These are phyloP conservation scores for Antedon mediterranea DNA, from an alignment of 53 echinoderm and acorn worm species.

Conservation along the genomic window DNA sequence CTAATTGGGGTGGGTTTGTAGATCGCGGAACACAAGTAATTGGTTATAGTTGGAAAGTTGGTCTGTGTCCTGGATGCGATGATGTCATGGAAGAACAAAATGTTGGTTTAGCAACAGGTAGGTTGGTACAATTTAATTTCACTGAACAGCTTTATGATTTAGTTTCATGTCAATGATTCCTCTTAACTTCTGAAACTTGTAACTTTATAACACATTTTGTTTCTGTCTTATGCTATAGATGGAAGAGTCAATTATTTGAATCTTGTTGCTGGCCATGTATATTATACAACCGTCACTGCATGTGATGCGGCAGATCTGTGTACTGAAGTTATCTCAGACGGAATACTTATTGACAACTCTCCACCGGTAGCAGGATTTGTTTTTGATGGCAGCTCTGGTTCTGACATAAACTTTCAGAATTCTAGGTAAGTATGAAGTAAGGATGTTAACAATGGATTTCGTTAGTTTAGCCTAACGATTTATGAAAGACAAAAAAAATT, in stretches of 20 bases:
- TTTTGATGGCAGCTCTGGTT: conserved; percentile 14
- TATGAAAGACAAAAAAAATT: too few relatives aligned
- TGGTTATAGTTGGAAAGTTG: too few relatives aligned
- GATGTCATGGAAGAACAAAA: too few relatives aligned
- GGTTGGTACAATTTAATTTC: conserved; percentile 1
- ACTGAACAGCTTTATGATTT: background rate
- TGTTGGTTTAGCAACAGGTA: conserved; percentile 15
- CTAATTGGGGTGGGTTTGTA: conserved; percentile 40
- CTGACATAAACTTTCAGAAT: conserved; percentile 15
- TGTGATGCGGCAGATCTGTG: conserved; percentile 36
- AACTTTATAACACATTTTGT: too few relatives aligned
- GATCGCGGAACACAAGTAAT: conserved; percentile 17
- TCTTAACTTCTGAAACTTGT: too few relatives aligned
- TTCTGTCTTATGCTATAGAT: conserved; percentile 3
- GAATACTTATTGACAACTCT: conserved; percentile 28
- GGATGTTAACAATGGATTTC: too few relatives aligned
- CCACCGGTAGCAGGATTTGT: conserved; percentile 25
- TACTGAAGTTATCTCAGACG: conserved; percentile 37
- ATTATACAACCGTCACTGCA: too few relatives aligned
- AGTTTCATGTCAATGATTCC: background rate
- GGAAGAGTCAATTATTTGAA: conserved; percentile 5
- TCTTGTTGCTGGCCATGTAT: conserved; percentile 21
- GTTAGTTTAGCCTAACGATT: too few relatives aligned
- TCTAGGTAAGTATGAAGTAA: conserved; percentile 34
- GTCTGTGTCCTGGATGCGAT: conserved; percentile 21